phyloP scores from a whole-genome alignment of 2,888 invertebrate genomes.

The Serripes groenlandicus region DNA sequence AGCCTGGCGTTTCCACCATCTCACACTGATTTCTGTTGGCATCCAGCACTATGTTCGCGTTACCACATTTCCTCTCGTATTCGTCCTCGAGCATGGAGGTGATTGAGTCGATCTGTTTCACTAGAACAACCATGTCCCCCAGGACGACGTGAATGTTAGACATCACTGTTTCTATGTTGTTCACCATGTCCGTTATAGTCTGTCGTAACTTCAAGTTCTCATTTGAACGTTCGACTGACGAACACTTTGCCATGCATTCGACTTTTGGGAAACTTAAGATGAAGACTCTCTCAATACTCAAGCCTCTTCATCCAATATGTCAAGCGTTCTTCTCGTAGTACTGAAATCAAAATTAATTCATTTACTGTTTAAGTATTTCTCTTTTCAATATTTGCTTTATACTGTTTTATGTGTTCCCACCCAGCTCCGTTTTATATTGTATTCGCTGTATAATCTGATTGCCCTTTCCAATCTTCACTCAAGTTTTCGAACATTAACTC shows the following conservation, averaged over 20 bases:
- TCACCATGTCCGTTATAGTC: constrained; percentile 46
- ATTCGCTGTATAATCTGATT: no score
- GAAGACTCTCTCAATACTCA: no score
- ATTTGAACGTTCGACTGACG: background rate
- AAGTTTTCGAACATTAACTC: no score
- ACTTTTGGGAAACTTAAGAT: background rate
- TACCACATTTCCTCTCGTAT: constrained; percentile 15
- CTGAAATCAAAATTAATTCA: no score
- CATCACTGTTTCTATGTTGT: constrained; percentile 56
- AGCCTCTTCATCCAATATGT: no score
- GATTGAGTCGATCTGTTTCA: constrained; percentile 54
- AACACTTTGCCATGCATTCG: constrained; percentile 18
- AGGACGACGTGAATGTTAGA: constrained; percentile 47
- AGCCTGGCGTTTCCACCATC: constrained; percentile 11
- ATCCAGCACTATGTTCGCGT: constrained; percentile 31
- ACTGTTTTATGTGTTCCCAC: no score
- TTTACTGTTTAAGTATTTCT: no score
- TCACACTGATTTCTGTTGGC: constrained; percentile 54
- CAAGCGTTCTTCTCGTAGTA: no score
- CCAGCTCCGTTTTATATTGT: no score
- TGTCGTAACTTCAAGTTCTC: constrained; percentile 22
- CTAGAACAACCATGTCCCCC: constrained; percentile 44
- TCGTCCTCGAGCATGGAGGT: constrained; percentile 29
- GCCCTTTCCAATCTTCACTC: no score
- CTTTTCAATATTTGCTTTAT: no score